Base-by-base conservation (phyloP, 2,888 invertebrate species). In the Bedellia somnulentella region DNA sequence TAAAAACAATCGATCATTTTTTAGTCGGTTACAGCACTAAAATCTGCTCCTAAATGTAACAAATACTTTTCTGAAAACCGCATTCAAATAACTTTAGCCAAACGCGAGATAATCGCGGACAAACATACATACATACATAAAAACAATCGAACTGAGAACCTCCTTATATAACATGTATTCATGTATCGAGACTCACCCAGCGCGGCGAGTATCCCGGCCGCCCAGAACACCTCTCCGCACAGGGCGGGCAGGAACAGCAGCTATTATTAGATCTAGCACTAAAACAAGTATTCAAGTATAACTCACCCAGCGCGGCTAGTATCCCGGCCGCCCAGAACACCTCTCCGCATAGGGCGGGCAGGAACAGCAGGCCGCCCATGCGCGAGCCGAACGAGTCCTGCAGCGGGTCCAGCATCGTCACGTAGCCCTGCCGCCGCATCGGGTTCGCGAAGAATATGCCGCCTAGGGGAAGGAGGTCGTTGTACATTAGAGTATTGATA, bases 321-420 rank as follows among this genome's bases (percentile, higher is more conserved):
- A 98, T 97, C 31, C 97, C 97, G 1, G 97, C 98, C 0, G 97
- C 96, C 98, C 98, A 98, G 77, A 99, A 98, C 4, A 96, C 93
- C 73, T 98, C 98, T 5, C 98, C 98, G 49, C 95, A 91, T 2
- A 99, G 83, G 0, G 98, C 97, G 3, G 98, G 98, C 45, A 98
- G 76, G 67, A 96, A 98, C n/a, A n/a, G n/a, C n/a, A 98, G 76
- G 1, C 97, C 97, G 14, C 98, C 98, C 93, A 98, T 97, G 40
- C 97, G 83, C 62, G 93, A 92, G 13, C 98, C 98, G 61, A 97
- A 97, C 34, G 89, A 87, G 59, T 93, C 93, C 76, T 98, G 96
- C 48, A 98, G 86, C 2, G 98, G 98, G 70, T 98, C 98, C 71
- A 98, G 64, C 98, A 98, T 98, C 18, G 98, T 98, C 41, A 98